Evolutionary conservation across 2,113 vertebrate species (phyloP).

Genomic region (Epinephelus cyanopodus): DNA sequence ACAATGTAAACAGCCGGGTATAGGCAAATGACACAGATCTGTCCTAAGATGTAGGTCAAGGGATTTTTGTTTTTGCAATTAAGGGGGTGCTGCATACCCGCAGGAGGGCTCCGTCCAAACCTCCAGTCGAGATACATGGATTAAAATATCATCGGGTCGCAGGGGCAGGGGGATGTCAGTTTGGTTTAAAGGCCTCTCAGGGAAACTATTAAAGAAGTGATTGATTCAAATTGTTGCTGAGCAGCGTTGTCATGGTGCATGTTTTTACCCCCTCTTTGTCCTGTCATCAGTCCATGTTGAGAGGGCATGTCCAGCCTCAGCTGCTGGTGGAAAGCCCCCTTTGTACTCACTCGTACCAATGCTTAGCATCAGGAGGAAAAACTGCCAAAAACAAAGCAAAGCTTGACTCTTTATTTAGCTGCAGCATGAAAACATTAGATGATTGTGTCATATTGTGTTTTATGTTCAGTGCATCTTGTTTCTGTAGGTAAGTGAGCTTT

Average conservation of each 20-base stretch:
- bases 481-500: slow-evolving; percentile 44
- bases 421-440: slow-evolving; percentile 22
- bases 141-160: slow-evolving; percentile 58
- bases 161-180: slow-evolving; percentile 20
- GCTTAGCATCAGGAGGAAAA: slow-evolving; percentile 31
- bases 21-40: slow-evolving; percentile 52
- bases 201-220: slow-evolving; percentile 70
- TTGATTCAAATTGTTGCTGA: slow-evolving; percentile 74
- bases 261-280: slow-evolving; percentile 68
- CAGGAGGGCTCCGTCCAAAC: slow-evolving; percentile 9
- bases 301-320: slow-evolving; percentile 68
- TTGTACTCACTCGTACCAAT: slow-evolving; percentile 64
- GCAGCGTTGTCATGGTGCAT: slow-evolving; percentile 67
- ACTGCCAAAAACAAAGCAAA: slow-evolving; percentile 15
- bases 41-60: slow-evolving; percentile 66
- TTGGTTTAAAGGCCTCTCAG: slow-evolving; percentile 28
- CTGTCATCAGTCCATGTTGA: slow-evolving; percentile 35
- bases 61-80: slow-evolving; percentile 63
- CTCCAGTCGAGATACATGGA: slow-evolving; percentile 47
- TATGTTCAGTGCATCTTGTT: slow-evolving; percentile 28
- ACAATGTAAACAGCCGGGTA: slow-evolving; percentile 65
- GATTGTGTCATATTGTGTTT: slow-evolving; percentile 44
- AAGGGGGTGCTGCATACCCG: slow-evolving; percentile 30
- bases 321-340: slow-evolving; percentile 73
- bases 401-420: slow-evolving; percentile 37